A percentile compares a stretch with the other conserved stretches of the same genome.
phyloP scores from a whole-genome alignment of 1,140 invertebrate genomes.

The Cecropterus lyciades region DNA sequence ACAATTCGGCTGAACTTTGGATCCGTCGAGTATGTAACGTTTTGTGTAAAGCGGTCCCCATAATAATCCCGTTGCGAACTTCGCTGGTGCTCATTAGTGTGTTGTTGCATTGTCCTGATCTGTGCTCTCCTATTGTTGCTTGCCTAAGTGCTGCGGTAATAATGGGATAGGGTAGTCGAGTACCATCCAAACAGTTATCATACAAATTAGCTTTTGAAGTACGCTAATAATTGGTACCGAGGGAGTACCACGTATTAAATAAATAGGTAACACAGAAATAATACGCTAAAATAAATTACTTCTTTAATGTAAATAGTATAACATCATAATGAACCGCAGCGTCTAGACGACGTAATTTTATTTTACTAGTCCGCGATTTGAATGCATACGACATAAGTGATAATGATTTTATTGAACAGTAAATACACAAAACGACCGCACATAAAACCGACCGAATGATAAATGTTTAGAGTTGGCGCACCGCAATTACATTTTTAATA shows the following conservation, averaged over 20 bases:
- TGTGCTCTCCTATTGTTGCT: conserved; percentile 47
- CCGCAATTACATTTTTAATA: conserved; percentile 59
- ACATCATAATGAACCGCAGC: conserved; percentile 10
- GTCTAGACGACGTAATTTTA: conserved; percentile 20
- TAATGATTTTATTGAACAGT: conserved; percentile 34
- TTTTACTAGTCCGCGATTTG: conserved; percentile 11
- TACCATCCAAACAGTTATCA: conserved; percentile 22
- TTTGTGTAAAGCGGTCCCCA: conserved; percentile 60
- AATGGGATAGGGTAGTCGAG: conserved; percentile 21
- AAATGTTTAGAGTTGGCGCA: conserved; percentile 50
- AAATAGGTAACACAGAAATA: conserved; percentile 1
- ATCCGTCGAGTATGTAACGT: conserved; percentile 47
- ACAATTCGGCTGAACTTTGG: conserved; percentile 53
- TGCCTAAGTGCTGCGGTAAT: conserved; percentile 34
- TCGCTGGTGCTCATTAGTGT: conserved; percentile 48
- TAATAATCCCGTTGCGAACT: conserved; percentile 47
- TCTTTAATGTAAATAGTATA: conserved; percentile 1
- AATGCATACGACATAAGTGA: conserved; percentile 18
- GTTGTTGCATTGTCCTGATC: conserved; percentile 47
- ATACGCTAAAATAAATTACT: conserved; percentile 7
- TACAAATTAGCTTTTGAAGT: conserved; percentile 14
- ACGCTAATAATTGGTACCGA: background rate
- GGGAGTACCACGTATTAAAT: background rate
- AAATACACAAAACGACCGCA: conserved; percentile 29
- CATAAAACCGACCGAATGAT: conserved; percentile 55